These are phyloP conservation scores for Microtus pennsylvanicus DNA, from an alignment of 2,113 vertebrate species.

Conservation along the genomic window DNA sequence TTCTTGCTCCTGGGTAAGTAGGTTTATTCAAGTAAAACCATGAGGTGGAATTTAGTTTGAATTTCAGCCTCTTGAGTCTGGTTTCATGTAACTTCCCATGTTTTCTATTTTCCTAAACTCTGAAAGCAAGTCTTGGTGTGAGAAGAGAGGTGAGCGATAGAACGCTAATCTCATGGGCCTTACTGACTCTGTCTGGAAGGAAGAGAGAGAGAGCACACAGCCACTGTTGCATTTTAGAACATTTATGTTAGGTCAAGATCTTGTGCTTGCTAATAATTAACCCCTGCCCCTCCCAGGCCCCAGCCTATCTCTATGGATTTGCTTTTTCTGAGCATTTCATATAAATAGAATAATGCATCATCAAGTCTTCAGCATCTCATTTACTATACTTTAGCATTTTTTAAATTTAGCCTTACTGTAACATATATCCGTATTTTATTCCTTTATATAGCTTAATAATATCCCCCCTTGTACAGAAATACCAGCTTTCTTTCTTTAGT, in stretches of 20 bases:
- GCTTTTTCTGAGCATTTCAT: not conserved
- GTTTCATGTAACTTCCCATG: not conserved
- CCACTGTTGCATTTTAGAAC: not conserved
- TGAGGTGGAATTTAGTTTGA: not conserved
- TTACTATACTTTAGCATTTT: not conserved
- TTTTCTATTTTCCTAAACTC: not conserved
- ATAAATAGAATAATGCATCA: not conserved
- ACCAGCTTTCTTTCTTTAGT: not conserved
- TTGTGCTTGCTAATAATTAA: not conserved
- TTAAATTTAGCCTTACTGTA: not conserved
- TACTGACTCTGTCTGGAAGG: not conserved
- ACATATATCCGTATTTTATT: not conserved
- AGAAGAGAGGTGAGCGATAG: not conserved
- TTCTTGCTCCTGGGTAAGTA: not conserved
- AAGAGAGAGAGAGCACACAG: not conserved
- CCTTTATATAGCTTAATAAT: not conserved
- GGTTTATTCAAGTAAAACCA: not conserved
- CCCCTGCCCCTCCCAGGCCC: not conserved
- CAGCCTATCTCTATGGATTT: not conserved
- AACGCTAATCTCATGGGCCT: not conserved
- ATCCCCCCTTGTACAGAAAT: not conserved
- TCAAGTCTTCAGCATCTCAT: not conserved
- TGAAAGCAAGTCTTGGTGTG: not conserved
- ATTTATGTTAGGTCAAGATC: not conserved
- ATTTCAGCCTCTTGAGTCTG: not conserved